Percentiles rank a stretch among this genome's conserved stretches.
Evolutionary conservation across 2,888 invertebrate genomes (phyloP).

Genomic region (Macroteleia sp.): DNA sequence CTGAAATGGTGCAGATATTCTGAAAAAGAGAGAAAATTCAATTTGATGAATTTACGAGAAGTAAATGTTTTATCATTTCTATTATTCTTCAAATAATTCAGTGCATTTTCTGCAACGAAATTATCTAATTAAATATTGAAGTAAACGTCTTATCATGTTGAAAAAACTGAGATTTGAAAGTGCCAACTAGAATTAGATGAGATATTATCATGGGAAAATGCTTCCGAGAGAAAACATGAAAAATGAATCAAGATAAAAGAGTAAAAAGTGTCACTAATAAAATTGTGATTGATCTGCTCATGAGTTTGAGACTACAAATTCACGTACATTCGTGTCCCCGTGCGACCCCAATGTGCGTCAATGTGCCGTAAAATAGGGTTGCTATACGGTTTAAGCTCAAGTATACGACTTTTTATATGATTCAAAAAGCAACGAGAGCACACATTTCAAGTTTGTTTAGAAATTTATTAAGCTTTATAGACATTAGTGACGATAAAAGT

Average conservation of each 20-base stretch:
- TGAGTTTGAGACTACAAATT: slow-evolving; percentile 61
- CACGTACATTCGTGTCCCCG: slow-evolving; percentile 19
- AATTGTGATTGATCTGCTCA: slow-evolving; percentile 71
- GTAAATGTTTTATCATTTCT: slow-evolving; percentile 19
- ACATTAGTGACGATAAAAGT: slow-evolving; percentile 4
- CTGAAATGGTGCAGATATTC: slow-evolving; percentile 87
- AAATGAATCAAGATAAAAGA: slow-evolving; percentile 56
- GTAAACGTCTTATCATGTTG: slow-evolving; percentile 2
- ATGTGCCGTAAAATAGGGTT: slow-evolving; percentile 40
- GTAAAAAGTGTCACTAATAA: slow-evolving; percentile 51
- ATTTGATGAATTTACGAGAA: slow-evolving; percentile 17
- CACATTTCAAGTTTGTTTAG: slow-evolving; percentile 35
- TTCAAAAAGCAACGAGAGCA: slow-evolving; percentile 23
- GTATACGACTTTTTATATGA: slow-evolving; percentile 68
- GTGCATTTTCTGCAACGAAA: background rate
- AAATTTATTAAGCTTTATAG: slow-evolving; percentile 17
- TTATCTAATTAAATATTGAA: slow-evolving; percentile 19
- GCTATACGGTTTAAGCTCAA: slow-evolving; percentile 8
- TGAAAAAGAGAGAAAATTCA: slow-evolving; percentile 81
- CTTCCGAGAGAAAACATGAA: slow-evolving; percentile 32
- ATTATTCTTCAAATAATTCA: slow-evolving; percentile 4
- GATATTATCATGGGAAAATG: slow-evolving; percentile 35
- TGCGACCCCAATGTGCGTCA: slow-evolving; percentile 19
- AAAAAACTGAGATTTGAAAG: slow-evolving; percentile 30
- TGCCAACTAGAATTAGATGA: slow-evolving; percentile 32